Percentiles rank a stretch among this genome's conserved stretches.
Conservation (phyloP, 1,140 invertebrate species). For the Scaptomyza pallida region DNA sequence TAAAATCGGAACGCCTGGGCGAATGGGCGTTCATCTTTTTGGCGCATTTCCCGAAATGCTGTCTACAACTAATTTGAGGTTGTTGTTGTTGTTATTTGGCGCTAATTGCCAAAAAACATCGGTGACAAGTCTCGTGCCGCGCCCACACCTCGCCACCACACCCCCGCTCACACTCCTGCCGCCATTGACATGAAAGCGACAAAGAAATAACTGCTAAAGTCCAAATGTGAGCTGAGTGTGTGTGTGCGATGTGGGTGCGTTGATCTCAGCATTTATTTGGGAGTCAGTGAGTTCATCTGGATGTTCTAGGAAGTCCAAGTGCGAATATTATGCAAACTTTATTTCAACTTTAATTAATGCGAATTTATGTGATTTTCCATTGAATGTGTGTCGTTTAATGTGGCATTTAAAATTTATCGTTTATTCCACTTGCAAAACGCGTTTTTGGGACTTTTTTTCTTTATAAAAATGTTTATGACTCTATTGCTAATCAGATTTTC, state of each 20-base stretch:
- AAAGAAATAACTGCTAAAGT: conserved; percentile 22
- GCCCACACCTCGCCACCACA: conserved; percentile 32
- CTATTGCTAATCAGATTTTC: neutral
- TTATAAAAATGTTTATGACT: too few species aligned
- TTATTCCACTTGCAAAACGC: conserved; percentile 48
- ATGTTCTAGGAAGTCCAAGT: conserved; percentile 69
- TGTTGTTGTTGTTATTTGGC: conserved; percentile 50
- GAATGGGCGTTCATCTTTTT: conserved; percentile 30
- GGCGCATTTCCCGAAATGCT: conserved; percentile 51
- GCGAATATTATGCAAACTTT: conserved; percentile 63
- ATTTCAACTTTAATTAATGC: conserved; percentile 63
- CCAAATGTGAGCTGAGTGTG: conserved; percentile 6
- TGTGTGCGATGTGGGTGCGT: conserved; percentile 64
- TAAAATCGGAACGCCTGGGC: conserved; percentile 63
- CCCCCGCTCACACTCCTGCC: neutral
- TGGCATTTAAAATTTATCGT: conserved; percentile 32
- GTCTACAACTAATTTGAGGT: conserved; percentile 10
- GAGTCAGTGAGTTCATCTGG: conserved; percentile 47
- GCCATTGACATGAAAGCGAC: neutral
- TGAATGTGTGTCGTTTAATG: conserved; percentile 50
- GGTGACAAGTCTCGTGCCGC: conserved; percentile 64
- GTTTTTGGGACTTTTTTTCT: neutral
- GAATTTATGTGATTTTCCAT: conserved; percentile 66
- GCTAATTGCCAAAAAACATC: conserved; percentile 68
- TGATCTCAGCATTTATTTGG: conserved; percentile 52